These are phyloP conservation scores for Aporophyla nigra DNA, from an alignment of 2,888 invertebrate genomes.

Conservation along the genomic window DNA sequence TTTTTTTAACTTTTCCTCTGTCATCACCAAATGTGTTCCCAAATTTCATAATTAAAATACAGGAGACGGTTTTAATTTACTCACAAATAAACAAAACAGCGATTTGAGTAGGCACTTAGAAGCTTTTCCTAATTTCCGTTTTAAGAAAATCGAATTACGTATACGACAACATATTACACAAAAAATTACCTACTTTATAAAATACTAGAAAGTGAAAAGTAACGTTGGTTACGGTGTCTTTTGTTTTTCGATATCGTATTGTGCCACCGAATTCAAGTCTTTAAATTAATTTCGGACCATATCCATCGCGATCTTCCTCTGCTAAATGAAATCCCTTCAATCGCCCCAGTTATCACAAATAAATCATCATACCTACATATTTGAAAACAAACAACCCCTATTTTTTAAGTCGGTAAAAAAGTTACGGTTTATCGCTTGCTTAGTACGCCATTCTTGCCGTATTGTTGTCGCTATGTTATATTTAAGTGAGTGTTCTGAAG, in stretches of 20 bases:
- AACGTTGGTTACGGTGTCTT: too few relatives aligned
- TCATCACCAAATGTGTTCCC: neutral
- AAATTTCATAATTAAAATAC: neutral
- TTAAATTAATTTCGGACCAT: too few relatives aligned
- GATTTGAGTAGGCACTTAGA: neutral
- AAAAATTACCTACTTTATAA: too few relatives aligned
- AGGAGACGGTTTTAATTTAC: neutral
- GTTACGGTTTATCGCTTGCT: too few relatives aligned
- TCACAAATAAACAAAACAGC: neutral
- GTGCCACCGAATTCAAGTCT: too few relatives aligned
- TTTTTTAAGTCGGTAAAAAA: neutral
- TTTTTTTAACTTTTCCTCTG: neutral
- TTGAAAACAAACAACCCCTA: too few relatives aligned
- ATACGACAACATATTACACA: too few relatives aligned
- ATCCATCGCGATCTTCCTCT: too few relatives aligned
- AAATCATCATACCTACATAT: too few relatives aligned
- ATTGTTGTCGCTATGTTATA: constrained; percentile 19
- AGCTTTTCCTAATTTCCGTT: neutral
- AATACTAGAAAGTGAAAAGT: neutral
- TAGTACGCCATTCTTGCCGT: neutral
- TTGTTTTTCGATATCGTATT: too few relatives aligned
- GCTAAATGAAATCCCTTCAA: too few relatives aligned
- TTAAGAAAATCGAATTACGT: neutral
- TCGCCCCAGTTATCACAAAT: too few relatives aligned
- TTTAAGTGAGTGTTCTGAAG: constrained; percentile 16